A percentile compares a stretch with the other conserved stretches of the same genome.
phyloP scores from a whole-genome alignment of 2,888 invertebrate genomes.

The Papilio protenor region DNA sequence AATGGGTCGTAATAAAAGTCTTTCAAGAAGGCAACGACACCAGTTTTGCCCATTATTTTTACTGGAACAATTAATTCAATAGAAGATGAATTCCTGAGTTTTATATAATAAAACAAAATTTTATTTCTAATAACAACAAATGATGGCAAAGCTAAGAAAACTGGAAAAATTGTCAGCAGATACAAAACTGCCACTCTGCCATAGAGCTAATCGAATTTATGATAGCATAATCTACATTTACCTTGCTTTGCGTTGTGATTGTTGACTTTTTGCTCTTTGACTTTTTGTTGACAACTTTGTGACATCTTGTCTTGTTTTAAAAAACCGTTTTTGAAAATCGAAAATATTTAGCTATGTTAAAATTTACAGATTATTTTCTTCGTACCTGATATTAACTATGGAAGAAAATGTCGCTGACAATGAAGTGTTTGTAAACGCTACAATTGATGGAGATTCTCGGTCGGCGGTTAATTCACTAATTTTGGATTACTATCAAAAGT shows the following conservation, averaged over 20 bases:
- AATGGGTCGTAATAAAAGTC: slow-evolving; percentile 90
- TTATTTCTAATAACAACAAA: not conserved
- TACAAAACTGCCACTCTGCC: not conserved
- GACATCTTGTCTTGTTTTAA: slow-evolving; percentile 25
- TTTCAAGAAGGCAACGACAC: slow-evolving; percentile 83
- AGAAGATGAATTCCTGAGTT: not conserved
- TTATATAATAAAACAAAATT: not conserved
- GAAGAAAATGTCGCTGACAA: slow-evolving; percentile 43
- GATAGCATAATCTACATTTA: not conserved
- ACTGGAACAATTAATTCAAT: not conserved
- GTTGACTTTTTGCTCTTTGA: slow-evolving; percentile 11
- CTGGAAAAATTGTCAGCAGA: not conserved
- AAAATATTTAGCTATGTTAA: slow-evolving; percentile 41
- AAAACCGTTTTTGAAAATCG: slow-evolving; percentile 44
- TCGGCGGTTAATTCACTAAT: slow-evolving; percentile 74
- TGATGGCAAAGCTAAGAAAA: not conserved
- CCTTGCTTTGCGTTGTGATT: not conserved
- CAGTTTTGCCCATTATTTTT: slow-evolving; percentile 85
- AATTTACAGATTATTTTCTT: slow-evolving; percentile 40
- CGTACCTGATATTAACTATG: slow-evolving; percentile 35
- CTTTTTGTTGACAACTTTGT: slow-evolving; percentile 4
- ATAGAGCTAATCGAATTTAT: not conserved
- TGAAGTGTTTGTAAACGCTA: slow-evolving; percentile 45
- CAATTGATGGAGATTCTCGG: slow-evolving; percentile 50
- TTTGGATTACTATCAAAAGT: slow-evolving; percentile 88